phyloP scores from a whole-genome alignment of 2,888 invertebrate species.

The Nomada fucata region DNA sequence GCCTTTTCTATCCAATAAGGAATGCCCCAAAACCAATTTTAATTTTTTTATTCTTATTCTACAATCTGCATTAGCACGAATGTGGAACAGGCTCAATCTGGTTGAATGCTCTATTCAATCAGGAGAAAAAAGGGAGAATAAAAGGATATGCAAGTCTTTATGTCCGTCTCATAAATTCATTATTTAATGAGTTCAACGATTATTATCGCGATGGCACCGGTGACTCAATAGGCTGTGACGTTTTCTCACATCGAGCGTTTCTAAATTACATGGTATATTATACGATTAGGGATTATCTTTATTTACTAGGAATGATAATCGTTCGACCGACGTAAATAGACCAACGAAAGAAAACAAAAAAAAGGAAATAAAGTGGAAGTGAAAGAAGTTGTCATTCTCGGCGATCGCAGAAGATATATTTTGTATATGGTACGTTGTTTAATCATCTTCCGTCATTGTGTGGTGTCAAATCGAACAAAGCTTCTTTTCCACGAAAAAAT shows the following conservation, averaged over 20 bases:
- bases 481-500: neutral
- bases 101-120: neutral
- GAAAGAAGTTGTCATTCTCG: neutral
- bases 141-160: neutral
- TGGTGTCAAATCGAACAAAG: neutral
- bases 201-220: conserved; percentile 35
- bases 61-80: neutral
- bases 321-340: neutral
- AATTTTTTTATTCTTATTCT: neutral
- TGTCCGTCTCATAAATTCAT: neutral
- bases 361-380: neutral
- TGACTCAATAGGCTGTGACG: conserved; percentile 33
- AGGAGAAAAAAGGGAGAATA: too few relatives aligned
- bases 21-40: too few relatives aligned
- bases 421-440: neutral
- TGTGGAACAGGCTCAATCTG: neutral
- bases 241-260: conserved; percentile 10
- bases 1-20: too few relatives aligned
- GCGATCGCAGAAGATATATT: neutral
- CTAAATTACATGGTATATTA: conserved; percentile 11
- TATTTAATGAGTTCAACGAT: conserved; percentile 28
- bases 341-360: neutral
- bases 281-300: conserved; percentile 18
- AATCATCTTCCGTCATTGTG: neutral
- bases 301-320: neutral